These are phyloP conservation scores for Drosophila lutescens DNA, from an alignment of 2,888 invertebrate genomes.

Conservation along the genomic window DNA sequence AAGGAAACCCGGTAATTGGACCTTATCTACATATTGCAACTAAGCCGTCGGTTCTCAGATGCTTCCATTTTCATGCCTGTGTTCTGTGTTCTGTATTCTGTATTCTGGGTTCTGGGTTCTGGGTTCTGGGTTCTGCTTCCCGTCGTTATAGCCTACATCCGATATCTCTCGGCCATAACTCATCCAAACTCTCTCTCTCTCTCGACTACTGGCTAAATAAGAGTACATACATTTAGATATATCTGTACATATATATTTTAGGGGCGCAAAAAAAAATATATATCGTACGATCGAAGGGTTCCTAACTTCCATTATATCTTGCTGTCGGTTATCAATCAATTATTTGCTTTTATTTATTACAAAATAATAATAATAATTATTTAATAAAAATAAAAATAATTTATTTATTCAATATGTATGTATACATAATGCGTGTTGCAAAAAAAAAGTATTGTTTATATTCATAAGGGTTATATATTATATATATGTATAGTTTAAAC, in stretches of 20 bases:
- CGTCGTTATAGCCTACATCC: neutral
- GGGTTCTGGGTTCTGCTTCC: conserved; percentile 1
- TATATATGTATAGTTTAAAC: conserved; percentile 59
- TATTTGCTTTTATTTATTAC: conserved; percentile 62
- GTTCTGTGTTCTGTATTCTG: neutral
- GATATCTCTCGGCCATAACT: conserved; percentile 12
- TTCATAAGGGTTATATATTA: conserved; percentile 44
- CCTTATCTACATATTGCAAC: conserved; percentile 76
- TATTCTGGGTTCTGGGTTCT: neutral
- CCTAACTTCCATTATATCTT: conserved; percentile 21
- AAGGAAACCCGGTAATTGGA: conserved; percentile 25
- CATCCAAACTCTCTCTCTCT: conserved; percentile 7
- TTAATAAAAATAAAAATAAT: conserved; percentile 75
- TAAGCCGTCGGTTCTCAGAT: conserved; percentile 63
- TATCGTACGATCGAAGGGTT: neutral
- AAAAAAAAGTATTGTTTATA: conserved; percentile 37
- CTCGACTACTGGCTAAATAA: conserved; percentile 44
- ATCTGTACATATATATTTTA: conserved; percentile 41
- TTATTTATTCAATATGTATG: conserved; percentile 73
- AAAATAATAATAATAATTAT: conserved; percentile 73
- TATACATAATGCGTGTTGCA: conserved; percentile 47
- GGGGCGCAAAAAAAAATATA: conserved; percentile 27
- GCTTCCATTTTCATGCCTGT: too few relatives aligned
- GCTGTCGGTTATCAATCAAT: conserved; percentile 24
- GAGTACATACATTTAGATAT: conserved; percentile 47